Conservation (phyloP, 2,888 invertebrate species). For the Perdita meconis region DNA sequence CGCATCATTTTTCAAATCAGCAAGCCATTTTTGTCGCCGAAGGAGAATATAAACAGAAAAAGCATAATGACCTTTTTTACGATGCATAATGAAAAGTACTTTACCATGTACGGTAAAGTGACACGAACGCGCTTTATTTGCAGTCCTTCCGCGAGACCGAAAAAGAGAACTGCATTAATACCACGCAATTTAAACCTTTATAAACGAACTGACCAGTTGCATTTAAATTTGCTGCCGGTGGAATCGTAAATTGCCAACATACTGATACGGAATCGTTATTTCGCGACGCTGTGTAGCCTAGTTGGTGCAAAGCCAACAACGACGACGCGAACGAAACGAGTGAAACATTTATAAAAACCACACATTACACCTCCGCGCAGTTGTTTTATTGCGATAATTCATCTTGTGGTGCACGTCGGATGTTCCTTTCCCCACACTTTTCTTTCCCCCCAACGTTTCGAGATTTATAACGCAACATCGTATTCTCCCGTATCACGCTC, state of each 20-base stretch:
- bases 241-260: slow-evolving; percentile 73
- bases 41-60: slow-evolving; percentile 2
- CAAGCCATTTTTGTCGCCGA: background rate
- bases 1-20: background rate
- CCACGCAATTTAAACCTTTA: slow-evolving; percentile 22
- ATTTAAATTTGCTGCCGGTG: slow-evolving; percentile 74
- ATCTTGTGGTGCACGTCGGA: slow-evolving; percentile 65
- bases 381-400: slow-evolving; percentile 77
- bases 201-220: slow-evolving; percentile 37
- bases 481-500: background rate
- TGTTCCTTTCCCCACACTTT: slow-evolving; percentile 41
- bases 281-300: slow-evolving; percentile 54
- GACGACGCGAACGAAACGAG: slow-evolving; percentile 76
- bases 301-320: slow-evolving; percentile 78
- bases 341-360: slow-evolving; percentile 78
- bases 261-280: slow-evolving; percentile 60
- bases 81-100: background rate
- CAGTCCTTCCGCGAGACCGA: background rate
- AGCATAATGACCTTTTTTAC: background rate
- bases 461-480: slow-evolving; percentile 47
- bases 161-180: slow-evolving; percentile 19
- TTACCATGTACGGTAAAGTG: background rate
- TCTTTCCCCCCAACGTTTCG: slow-evolving; percentile 44
- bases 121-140: background rate
- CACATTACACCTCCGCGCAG: slow-evolving; percentile 71